Evolutionary conservation across 2,888 invertebrate genomes (phyloP), one percentile per base, ranked within the genome.

Genomic region (Cataglyphis albicans): DNA sequence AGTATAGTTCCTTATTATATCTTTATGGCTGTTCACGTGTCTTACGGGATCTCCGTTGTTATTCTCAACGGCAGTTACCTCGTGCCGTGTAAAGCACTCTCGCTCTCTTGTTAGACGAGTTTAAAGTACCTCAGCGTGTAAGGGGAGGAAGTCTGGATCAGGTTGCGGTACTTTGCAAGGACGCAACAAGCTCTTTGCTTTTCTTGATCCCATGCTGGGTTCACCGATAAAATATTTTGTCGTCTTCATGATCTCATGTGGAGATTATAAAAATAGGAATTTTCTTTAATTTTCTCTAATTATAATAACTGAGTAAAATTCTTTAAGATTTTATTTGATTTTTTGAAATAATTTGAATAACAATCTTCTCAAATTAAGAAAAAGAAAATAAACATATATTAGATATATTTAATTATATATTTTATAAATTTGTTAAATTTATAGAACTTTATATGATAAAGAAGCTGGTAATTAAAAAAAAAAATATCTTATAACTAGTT

Each of bases 61-160:
- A 82, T 82, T 75, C 75, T 76, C 82, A 80, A 61, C 65, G 72
- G 74, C 63, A 75, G 75, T 87, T 84, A 82, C 55, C 76, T 80
- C 44, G 59, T 64, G 35, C 72, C 65, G 67, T 84, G 81, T 84
- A 86, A 80, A 84, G 80, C 81, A 73, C 82, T 70, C 67, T 75
- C 55, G 41, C 63, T 75, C 81, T 75, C 87, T 84, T 75, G 84
- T 87, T 87, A 87, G 82, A 55, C 72, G 81, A 86, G 57, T 84
- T 87, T 82, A 87, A 87, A 86, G 80, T 86, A 82, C 65, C 68
- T 73, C 81, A 61, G 80, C 25, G 74, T 80, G 84, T 68, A 86
- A 82, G 75, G 63, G 63, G 67, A 61, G 48, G 67, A 86, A 74
- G 48, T 41, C 68, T 48, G 74, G 72, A 86, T 86, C 80, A 65